Evolutionary conservation across 2,113 vertebrate genomes (phyloP).

Genomic region (Hemicordylus capensis): DNA sequence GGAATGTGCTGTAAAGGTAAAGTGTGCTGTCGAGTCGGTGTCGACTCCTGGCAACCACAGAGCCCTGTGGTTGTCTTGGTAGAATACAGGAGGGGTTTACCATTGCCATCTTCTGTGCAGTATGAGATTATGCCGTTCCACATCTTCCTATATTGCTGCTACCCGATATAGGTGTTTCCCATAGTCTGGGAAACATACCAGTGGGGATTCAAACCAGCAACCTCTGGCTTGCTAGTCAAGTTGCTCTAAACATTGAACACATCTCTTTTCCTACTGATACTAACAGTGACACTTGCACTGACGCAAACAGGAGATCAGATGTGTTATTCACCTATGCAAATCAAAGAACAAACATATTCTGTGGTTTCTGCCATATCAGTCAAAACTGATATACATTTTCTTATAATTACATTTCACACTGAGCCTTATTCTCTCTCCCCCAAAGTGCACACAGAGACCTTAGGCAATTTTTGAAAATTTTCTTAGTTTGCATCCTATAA

Average conservation of each 20-base stretch:
- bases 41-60: too few species aligned
- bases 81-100: too few species aligned
- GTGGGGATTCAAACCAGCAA: too few species aligned
- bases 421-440: constrained; percentile 19
- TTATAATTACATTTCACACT: not conserved
- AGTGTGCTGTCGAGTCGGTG: too few species aligned
- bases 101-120: too few species aligned
- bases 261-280: constrained; percentile 4
- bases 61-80: too few species aligned
- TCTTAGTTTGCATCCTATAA: not conserved
- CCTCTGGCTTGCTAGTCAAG: too few species aligned
- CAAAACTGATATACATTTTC: not conserved
- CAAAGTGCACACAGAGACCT: not conserved
- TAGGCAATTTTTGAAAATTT: not conserved
- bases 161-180: too few species aligned
- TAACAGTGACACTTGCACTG: not conserved
- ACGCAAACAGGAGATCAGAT: not conserved
- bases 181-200: too few species aligned
- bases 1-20: constrained; percentile 18
- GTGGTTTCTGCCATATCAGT: constrained; percentile 1
- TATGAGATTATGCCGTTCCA: too few species aligned
- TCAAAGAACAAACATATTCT: not conserved
- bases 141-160: too few species aligned
- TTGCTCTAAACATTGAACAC: constrained; percentile 11
- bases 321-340: not conserved